Base-by-base conservation (phyloP, 2,113 vertebrate genomes). In the Poecilia latipinna region DNA sequence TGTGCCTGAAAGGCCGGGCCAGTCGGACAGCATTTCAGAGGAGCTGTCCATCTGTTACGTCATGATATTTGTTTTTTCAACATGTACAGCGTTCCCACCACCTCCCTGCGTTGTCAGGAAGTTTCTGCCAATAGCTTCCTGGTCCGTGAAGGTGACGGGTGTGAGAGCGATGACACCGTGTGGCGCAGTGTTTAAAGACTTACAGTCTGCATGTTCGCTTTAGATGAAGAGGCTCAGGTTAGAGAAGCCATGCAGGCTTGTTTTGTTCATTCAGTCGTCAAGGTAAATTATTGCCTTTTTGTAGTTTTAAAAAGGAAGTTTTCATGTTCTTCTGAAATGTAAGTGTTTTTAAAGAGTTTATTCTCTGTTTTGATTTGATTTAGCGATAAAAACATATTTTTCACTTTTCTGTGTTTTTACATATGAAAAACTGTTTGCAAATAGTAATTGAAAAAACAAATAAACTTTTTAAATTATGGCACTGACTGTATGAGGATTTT, bases 391-490 rank as follows among this genome's bases (percentile, higher is more conserved):
- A 22, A 4, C 19, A 57, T 57, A 17, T 17, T 57, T 48, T n/a
- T n/a, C 51, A 5, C 24, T 57, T 8, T 57, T 57, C 51, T 10
- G 72, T 82, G 81, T 88, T 90, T 86, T 89, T 90, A 75, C 33
- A 24, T 70, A 79, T 84, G 39, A 19, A 51, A 62, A 78, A 75
- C 77, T 64, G 69, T 72, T 83, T 91, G 88, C 90, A 90, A 89
- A 92, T 91, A 90, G 80, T 78, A 60, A n/a, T 1, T 22, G 39
- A 68, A 70, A 72, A 77, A 63, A 66, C 5, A 70, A 93, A 91
- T 91, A 93, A 92, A 93, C 75, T 64, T 89, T 78, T 87, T 91
- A 84, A 86, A 76, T 89, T 90, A 90, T 89, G 77, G 65, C 4
- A 15, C 64, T 48, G 57, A 70, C 2, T 7, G 0, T 19, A 8